Percentiles rank a stretch among this genome's conserved stretches.
These are phyloP conservation scores for Sinelater perroti DNA, from an alignment of 2,888 invertebrate genomes.

Conservation along the genomic window DNA sequence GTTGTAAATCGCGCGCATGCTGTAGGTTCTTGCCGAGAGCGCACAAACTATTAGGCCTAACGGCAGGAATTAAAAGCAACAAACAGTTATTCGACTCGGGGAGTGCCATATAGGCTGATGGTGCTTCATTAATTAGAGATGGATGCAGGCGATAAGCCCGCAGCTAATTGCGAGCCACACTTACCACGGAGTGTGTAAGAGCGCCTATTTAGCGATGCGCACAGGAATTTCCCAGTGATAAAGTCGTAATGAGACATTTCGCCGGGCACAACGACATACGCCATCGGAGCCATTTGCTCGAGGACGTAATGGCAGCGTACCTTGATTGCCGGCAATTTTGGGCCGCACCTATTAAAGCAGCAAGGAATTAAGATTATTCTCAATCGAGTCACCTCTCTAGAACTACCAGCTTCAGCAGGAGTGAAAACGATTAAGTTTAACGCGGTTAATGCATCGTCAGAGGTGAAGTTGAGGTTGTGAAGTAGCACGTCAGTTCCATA, in stretches of 20 bases:
- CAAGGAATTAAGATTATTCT: slow-evolving; percentile 3
- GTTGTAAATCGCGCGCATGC: slow-evolving; percentile 1
- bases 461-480: too few species aligned
- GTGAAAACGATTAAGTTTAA: too few species aligned
- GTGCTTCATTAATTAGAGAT: slow-evolving; percentile 18
- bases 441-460: too few species aligned
- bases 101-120: slow-evolving; percentile 18
- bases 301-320: background rate
- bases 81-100: slow-evolving; percentile 17
- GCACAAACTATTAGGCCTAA: slow-evolving; percentile 8
- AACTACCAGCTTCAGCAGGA: too few species aligned
- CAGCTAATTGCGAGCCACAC: slow-evolving; percentile 15
- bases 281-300: slow-evolving; percentile 1
- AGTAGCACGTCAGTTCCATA: too few species aligned
- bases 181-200: slow-evolving; percentile 12
- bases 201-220: slow-evolving; percentile 6
- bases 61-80: slow-evolving; percentile 16
- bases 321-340: background rate
- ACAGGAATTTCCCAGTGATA: slow-evolving; percentile 7
- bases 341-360: slow-evolving; percentile 1
- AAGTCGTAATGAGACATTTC: slow-evolving; percentile 15
- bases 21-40: background rate
- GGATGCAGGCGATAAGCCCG: slow-evolving; percentile 8
- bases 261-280: background rate
- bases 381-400: background rate